These are phyloP conservation scores for Malaclemys terrapin DNA, from an alignment of 2,113 vertebrate species.

Conservation along the genomic window DNA sequence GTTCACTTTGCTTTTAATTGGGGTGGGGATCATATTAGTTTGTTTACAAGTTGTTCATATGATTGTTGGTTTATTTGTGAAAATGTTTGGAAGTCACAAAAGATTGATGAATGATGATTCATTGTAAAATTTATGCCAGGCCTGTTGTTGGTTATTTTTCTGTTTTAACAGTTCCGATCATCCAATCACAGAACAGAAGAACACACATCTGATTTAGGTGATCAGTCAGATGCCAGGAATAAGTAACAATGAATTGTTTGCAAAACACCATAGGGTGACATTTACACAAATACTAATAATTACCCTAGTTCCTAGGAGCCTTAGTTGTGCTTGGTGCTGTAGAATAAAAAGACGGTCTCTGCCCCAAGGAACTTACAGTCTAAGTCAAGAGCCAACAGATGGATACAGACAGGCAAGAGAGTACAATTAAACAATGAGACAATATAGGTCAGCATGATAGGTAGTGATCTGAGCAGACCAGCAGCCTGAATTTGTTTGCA, in stretches of 20 bases:
- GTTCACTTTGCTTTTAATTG: neutral
- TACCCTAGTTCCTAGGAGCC: neutral
- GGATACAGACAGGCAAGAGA: neutral
- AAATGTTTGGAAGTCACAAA: neutral
- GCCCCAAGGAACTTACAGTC: neutral
- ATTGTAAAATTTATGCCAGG: neutral
- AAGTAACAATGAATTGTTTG: neutral
- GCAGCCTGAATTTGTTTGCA: neutral
- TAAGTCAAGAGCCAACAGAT: neutral
- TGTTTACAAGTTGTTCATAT: neutral
- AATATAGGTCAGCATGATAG: neutral
- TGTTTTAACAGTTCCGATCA: neutral
- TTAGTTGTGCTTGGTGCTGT: neutral
- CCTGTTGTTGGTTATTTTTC: rapidly evolving
- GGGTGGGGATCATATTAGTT: neutral
- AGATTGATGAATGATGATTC: neutral
- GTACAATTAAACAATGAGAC: neutral
- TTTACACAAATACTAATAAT: neutral
- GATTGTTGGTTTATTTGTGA: neutral
- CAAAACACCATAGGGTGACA: neutral
- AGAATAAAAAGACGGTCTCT: neutral
- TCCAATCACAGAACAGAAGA: neutral
- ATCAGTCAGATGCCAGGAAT: rapidly evolving
- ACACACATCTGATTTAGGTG: neutral
- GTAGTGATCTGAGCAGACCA: neutral